Base-by-base conservation (phyloP, 2,797 vertebrate genomes). In the Anguilla pacifica region DNA sequence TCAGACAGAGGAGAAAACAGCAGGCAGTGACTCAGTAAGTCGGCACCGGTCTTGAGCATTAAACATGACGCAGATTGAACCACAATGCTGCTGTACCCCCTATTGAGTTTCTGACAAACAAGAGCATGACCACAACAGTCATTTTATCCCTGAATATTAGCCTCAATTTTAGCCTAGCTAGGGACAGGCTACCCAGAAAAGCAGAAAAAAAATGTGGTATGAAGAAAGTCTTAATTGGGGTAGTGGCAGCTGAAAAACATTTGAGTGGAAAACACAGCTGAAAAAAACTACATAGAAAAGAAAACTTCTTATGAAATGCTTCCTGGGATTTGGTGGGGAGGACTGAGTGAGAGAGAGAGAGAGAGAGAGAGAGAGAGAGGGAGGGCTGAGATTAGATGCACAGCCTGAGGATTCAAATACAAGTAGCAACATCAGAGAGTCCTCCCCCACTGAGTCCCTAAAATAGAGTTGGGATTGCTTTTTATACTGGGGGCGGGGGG, bases 341-440 rank as follows among this genome's bases (percentile, higher is more conserved):
- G 55, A 57, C 55, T 17, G 55, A 57, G 7, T 28, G 59, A 0
- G 28, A 92, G 79, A 90, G n/a, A 92, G 88, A 90, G 87, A 85
- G n/a, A 85, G 25, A 79, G 72, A 86, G 88, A 91, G 86, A 86
- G 90, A 89, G 81, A 88, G 51, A 89, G 85, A 86, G 91, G 91
- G 89, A 89, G 90, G 25, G 88, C 86, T 88, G 84, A 90, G 93
- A 95, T 93, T 93, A 82, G 87, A 90, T 85, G 0, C 86, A 92
- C 90, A 90, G 93, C 43, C 91, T 57, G 46, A 86, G 85, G 83
- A 55, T 55, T 51, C 51, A 83, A 88, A 61, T n/a, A 46, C 64
- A 25, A 67, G 82, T n/a, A 51, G 17, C 28, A 64, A 64, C 83
- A 51, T 86, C 31, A 81, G 82, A 77, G 49, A n/a, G 46, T 46